Conservation (phyloP, 53 echinoderm and acorn worm species). For the Pentamera pediparva region DNA sequence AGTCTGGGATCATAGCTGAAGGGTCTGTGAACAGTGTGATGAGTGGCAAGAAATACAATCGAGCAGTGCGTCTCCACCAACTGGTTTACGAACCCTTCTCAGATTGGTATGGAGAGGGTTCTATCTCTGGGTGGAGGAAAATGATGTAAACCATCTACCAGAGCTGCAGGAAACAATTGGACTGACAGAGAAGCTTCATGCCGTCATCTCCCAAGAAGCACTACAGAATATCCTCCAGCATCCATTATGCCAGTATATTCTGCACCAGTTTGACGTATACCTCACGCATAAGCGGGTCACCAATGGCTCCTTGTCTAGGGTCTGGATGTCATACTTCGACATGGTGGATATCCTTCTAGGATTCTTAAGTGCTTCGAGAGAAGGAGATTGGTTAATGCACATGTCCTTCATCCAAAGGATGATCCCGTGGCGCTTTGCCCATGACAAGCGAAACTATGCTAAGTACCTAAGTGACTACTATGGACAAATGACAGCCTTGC, state of each 20-base stretch:
- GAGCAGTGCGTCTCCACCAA: constrained; percentile 48
- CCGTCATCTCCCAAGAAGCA: too few relatives aligned
- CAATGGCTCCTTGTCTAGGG: constrained; percentile 9
- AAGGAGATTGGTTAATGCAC: too few relatives aligned
- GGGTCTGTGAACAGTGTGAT: too few relatives aligned
- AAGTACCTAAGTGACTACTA: constrained; percentile 33
- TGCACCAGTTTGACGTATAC: too few relatives aligned
- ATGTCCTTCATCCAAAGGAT: constrained; percentile 8
- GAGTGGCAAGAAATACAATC: too few relatives aligned
- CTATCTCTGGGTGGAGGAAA: constrained; percentile 16
- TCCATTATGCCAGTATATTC: too few relatives aligned
- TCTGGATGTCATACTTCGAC: constrained; percentile 44
- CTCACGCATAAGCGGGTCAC: background rate
- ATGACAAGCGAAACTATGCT: constrained; percentile 38
- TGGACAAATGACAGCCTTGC: constrained; percentile 29
- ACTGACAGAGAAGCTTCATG: background rate
- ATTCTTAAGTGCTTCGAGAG: constrained; percentile 34
- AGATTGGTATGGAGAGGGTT: constrained; percentile 49
- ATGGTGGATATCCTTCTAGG: too few relatives aligned
- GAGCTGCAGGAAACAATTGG: background rate
- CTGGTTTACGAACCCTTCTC: constrained; percentile 39
- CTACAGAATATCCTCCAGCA: background rate
- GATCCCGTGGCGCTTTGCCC: constrained; percentile 43
- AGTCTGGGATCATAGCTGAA: too few relatives aligned
- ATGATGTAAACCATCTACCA: background rate